A percentile compares a stretch with the other conserved stretches of the same genome.
Evolutionary conservation across 2,888 invertebrate species (phyloP).

Genomic region (Andrena marginata): DNA sequence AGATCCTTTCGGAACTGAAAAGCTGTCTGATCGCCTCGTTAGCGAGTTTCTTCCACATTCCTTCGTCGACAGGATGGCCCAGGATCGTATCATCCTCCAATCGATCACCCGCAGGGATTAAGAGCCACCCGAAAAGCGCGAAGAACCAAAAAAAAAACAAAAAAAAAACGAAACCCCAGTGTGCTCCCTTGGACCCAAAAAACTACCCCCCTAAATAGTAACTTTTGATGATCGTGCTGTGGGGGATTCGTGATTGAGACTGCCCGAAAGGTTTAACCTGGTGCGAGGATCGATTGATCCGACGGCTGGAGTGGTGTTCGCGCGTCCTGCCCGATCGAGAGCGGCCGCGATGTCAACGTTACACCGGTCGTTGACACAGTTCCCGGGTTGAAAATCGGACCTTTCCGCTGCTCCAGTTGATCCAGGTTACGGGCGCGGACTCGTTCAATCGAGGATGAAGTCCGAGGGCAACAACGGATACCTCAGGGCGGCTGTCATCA

Average conservation of each 20-base stretch:
- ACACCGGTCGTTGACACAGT: slow-evolving; percentile 56
- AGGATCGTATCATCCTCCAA: background rate
- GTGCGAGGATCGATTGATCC: slow-evolving; percentile 28
- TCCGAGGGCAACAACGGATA: slow-evolving; percentile 81
- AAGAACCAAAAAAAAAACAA: background rate
- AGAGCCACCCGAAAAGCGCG: background rate
- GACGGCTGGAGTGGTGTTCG: slow-evolving; percentile 8
- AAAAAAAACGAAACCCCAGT: background rate
- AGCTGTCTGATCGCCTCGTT: slow-evolving; percentile 6
- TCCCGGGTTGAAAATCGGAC: slow-evolving; percentile 44
- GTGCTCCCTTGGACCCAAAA: background rate
- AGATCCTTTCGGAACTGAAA: slow-evolving; percentile 55
- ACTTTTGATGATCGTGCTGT: background rate
- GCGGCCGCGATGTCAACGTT: slow-evolving; percentile 50
- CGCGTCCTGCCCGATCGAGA: slow-evolving; percentile 28
- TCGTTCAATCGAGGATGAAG: slow-evolving; percentile 70
- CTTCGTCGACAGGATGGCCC: background rate
- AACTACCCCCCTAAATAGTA: background rate
- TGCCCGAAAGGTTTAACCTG: background rate
- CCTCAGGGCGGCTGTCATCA: slow-evolving; percentile 74
- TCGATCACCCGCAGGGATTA: background rate
- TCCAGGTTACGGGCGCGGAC: background rate
- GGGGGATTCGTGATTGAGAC: background rate
- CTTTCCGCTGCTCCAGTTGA: slow-evolving; percentile 37
- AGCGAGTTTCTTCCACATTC: background rate